Percentiles rank a stretch among this genome's conserved stretches.
phyloP scores from a whole-genome alignment of 1,140 invertebrate genomes.

The Orius laevigatus region DNA sequence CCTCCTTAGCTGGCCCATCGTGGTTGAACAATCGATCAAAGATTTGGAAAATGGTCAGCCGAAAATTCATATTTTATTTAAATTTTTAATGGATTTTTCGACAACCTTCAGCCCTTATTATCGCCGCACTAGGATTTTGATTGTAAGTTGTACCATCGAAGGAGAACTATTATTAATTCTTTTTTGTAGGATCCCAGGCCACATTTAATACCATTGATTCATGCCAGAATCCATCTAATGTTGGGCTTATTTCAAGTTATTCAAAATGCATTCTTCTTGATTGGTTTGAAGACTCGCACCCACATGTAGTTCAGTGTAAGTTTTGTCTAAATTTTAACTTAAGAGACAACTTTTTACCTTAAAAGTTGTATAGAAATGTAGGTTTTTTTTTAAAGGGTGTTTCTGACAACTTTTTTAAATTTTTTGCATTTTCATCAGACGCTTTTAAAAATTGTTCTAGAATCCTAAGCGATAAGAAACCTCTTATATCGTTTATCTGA shows the following conservation, averaged over 20 bases:
- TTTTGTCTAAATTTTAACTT: not conserved
- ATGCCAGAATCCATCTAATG: slow-evolving; percentile 47
- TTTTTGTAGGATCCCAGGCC: slow-evolving; percentile 37
- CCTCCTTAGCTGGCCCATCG: no score
- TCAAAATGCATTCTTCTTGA: slow-evolving; percentile 37
- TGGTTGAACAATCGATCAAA: no score
- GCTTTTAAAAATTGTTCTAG: no score
- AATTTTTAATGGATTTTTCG: no score
- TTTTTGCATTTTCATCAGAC: not conserved
- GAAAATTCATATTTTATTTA: no score
- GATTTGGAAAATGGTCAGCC: no score
- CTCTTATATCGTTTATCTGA: no score
- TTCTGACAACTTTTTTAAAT: not conserved
- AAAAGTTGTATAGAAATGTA: not conserved
- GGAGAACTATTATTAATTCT: slow-evolving; percentile 10
- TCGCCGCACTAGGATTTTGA: slow-evolving; percentile 42
- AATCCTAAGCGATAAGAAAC: no score
- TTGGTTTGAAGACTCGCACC: slow-evolving; percentile 42
- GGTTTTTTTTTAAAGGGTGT: not conserved
- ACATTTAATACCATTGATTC: slow-evolving; percentile 42
- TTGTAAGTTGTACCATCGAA: slow-evolving; percentile 36
- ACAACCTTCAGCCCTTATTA: slow-evolving; percentile 49
- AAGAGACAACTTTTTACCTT: not conserved
- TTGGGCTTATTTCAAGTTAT: slow-evolving; percentile 41
- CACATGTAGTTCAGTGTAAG: slow-evolving; percentile 35